A percentile compares a stretch with the other conserved stretches of the same genome.
Evolutionary conservation across 2,888 invertebrate genomes (phyloP).

Genomic region (Drosophila suboccidentalis): DNA sequence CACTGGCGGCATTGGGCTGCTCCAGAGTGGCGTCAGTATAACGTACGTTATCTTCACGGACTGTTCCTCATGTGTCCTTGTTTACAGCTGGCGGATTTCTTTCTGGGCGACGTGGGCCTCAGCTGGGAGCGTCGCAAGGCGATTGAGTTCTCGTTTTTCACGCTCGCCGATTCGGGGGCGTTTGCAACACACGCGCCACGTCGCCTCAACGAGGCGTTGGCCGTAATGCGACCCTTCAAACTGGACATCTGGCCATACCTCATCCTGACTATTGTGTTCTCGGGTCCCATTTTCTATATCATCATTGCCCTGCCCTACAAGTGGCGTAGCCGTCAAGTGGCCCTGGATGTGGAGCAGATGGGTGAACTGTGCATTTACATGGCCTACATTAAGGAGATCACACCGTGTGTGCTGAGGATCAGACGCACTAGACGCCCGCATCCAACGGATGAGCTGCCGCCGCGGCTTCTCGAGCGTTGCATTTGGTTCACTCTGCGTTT

Average conservation of each 20-base stretch:
- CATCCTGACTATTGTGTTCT: constrained; percentile 88
- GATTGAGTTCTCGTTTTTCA: constrained; percentile 92
- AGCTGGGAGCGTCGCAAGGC: constrained; percentile 90
- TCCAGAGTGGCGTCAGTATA: constrained; percentile 88
- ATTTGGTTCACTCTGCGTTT: constrained; percentile 91
- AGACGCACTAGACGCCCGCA: not conserved
- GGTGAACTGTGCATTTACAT: constrained; percentile 66
- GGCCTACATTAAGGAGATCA: constrained; percentile 84
- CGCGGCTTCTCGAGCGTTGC: constrained; percentile 87
- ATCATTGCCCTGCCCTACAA: constrained; percentile 88
- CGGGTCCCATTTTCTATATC: constrained; percentile 90
- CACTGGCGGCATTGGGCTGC: constrained; percentile 90
- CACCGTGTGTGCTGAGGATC: constrained; percentile 60
- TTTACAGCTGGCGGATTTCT: constrained; percentile 87
- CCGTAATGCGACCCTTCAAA: constrained; percentile 90
- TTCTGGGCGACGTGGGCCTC: constrained; percentile 91
- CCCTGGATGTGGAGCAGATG: constrained; percentile 54
- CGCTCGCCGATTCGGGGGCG: constrained; percentile 91
- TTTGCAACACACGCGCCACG: constrained; percentile 92
- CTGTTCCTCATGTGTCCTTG: not conserved
- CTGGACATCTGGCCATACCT: constrained; percentile 92
- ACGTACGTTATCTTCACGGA: too few relatives aligned
- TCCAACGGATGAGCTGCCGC: constrained; percentile 63
- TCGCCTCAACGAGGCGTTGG: constrained; percentile 90
- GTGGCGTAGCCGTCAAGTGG: constrained; percentile 56